Percentiles rank a stretch among this genome's conserved stretches.
These are phyloP conservation scores for Drosophila sucinea DNA, from an alignment of 1,140 invertebrate genomes.

Conservation along the genomic window DNA sequence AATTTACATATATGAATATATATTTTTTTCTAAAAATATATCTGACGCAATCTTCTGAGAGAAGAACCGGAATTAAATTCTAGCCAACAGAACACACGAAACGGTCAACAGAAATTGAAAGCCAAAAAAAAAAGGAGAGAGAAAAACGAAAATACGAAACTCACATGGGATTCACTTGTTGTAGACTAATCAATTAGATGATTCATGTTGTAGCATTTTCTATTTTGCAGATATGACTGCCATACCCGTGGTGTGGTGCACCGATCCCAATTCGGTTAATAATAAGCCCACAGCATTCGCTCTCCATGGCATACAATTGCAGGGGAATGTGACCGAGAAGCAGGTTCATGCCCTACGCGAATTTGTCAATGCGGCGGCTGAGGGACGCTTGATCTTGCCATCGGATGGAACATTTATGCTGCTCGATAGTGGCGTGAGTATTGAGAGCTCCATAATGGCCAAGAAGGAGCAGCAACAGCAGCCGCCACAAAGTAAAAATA, in stretches of 20 bases:
- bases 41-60: not conserved
- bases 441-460: slow-evolving; percentile 77
- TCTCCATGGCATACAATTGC: slow-evolving; percentile 81
- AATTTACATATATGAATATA: not conserved
- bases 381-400: slow-evolving; percentile 80
- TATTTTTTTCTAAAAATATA: not conserved
- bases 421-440: slow-evolving; percentile 78
- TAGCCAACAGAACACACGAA: not conserved
- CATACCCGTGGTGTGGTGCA: slow-evolving; percentile 82
- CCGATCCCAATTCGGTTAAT: slow-evolving; percentile 82
- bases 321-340: slow-evolving; percentile 82
- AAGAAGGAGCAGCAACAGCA: slow-evolving; percentile 23
- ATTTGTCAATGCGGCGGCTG: slow-evolving; percentile 80
- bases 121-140: not conserved
- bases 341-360: slow-evolving; percentile 80
- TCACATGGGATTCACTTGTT: slow-evolving; percentile 6
- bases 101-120: not conserved
- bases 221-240: slow-evolving; percentile 57
- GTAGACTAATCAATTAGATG: not conserved
- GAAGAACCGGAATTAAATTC: slow-evolving; percentile 30
- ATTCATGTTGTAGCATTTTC: slow-evolving; percentile 1
- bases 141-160: not conserved
- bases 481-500: slow-evolving; percentile 54
- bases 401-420: slow-evolving; percentile 81
- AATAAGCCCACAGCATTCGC: slow-evolving; percentile 83